Evolutionary conservation across 2,113 vertebrate genomes (phyloP).

Genomic region (Zosterops lateralis): DNA sequence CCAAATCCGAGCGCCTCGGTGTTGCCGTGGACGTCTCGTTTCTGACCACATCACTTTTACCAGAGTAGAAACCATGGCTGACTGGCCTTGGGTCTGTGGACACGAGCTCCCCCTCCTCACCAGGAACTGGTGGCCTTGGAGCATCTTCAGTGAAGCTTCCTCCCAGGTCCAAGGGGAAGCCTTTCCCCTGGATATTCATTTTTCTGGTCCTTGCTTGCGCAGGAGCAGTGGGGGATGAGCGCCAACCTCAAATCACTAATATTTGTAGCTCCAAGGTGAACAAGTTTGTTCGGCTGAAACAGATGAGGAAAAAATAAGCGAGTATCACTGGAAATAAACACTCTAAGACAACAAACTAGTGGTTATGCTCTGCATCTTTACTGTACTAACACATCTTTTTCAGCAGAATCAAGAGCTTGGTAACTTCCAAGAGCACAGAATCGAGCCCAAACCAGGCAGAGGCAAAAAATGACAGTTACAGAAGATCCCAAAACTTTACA

Average conservation of each 20-base stretch:
- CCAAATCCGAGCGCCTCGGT: constrained; percentile 89
- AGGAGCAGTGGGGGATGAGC: constrained; percentile 64
- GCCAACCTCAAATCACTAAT: constrained; percentile 66
- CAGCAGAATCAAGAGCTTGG: background rate
- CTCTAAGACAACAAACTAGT: background rate
- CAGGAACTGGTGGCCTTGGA: constrained; percentile 94
- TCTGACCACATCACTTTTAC: constrained; percentile 82
- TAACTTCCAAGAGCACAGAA: background rate
- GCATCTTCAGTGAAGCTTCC: constrained; percentile 97
- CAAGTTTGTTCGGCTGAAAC: constrained; percentile 77
- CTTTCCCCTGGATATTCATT: constrained; percentile 89
- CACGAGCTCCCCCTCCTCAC: constrained; percentile 93
- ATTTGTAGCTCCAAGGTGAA: constrained; percentile 74
- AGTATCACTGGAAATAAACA: background rate
- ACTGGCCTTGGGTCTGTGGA: constrained; percentile 80
- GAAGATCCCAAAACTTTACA: background rate
- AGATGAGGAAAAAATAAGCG: constrained; percentile 37
- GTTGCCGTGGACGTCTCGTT: constrained; percentile 88
- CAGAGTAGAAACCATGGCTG: constrained; percentile 75
- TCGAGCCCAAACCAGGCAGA: accelerated
- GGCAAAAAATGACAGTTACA: background rate
- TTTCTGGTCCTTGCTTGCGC: constrained; percentile 75
- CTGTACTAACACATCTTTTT: background rate
- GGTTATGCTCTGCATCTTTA: background rate
- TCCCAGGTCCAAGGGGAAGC: constrained; percentile 87